Evolutionary conservation across 2,888 invertebrate genomes (phyloP).

Genomic region (Tiliacea aurago): DNA sequence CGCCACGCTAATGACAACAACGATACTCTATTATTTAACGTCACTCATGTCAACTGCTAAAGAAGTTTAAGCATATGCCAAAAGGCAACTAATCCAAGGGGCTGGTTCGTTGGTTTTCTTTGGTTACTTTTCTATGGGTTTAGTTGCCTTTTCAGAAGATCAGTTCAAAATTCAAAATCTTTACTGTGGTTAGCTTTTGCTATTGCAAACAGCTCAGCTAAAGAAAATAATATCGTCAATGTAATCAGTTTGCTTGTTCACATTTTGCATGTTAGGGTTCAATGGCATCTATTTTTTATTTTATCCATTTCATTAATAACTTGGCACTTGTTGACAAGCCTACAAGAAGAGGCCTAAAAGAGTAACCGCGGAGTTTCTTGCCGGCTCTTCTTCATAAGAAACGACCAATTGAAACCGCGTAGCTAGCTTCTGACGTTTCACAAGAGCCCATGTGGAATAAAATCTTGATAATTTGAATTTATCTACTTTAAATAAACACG

Average conservation of each 20-base stretch:
- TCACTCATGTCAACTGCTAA: conserved; percentile 45
- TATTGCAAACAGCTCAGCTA: neutral
- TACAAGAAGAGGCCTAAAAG: neutral
- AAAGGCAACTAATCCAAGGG: conserved; percentile 26
- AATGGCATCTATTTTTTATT: too few relatives aligned
- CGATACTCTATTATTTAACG: conserved; percentile 70
- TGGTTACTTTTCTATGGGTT: neutral
- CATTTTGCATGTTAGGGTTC: neutral
- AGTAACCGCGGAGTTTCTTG: neutral
- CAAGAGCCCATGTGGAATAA: neutral
- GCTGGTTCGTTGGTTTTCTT: neutral
- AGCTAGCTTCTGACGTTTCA: neutral
- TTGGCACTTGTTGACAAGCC: neutral
- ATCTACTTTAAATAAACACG: neutral
- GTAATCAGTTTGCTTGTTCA: neutral
- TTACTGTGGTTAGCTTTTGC: neutral
- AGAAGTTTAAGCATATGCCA: conserved; percentile 36
- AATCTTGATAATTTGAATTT: neutral
- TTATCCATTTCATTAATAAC: neutral
- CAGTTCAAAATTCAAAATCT: neutral
- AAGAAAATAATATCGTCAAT: neutral
- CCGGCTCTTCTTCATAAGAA: neutral
- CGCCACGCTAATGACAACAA: conserved; percentile 62
- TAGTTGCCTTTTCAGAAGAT: neutral
- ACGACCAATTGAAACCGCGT: neutral